Conservation (phyloP, 2,888 invertebrate genomes). For the Mesorhabditis belari region DNA sequence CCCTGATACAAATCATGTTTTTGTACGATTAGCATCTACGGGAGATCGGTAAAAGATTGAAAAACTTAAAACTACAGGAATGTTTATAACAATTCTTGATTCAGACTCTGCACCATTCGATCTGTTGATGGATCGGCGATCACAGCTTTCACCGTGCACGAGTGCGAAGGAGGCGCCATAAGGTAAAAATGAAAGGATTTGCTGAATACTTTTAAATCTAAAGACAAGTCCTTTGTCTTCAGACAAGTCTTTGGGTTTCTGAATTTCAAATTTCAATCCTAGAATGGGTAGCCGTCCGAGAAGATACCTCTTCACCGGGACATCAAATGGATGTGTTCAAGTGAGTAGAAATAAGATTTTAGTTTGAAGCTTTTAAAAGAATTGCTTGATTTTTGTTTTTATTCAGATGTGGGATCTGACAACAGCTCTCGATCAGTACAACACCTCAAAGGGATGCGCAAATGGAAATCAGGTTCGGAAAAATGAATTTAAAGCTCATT, state of each 20-base stretch:
- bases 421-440: constrained; percentile 75
- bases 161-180: constrained; percentile 91
- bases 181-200: neutral
- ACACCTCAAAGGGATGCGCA: too few species aligned
- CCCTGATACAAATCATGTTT: constrained; percentile 88
- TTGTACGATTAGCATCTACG: constrained; percentile 86
- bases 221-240: too few species aligned
- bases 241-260: too few species aligned
- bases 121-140: constrained; percentile 88
- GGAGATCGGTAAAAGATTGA: constrained; percentile 68
- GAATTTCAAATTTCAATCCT: too few species aligned
- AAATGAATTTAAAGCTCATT: neutral
- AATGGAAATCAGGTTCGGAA: too few species aligned
- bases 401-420: constrained; percentile 89
- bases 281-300: constrained; percentile 81
- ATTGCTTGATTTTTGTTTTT: neutral
- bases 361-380: neutral
- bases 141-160: constrained; percentile 90
- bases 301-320: constrained; percentile 82
- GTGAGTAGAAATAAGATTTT: constrained; percentile 11
- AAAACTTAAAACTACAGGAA: neutral
- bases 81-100: neutral
- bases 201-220: neutral
- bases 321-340: constrained; percentile 83
- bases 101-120: constrained; percentile 81